Evolutionary conservation across 2,888 invertebrate genomes (phyloP).

Genomic region (Silvanus unidentatus): DNA sequence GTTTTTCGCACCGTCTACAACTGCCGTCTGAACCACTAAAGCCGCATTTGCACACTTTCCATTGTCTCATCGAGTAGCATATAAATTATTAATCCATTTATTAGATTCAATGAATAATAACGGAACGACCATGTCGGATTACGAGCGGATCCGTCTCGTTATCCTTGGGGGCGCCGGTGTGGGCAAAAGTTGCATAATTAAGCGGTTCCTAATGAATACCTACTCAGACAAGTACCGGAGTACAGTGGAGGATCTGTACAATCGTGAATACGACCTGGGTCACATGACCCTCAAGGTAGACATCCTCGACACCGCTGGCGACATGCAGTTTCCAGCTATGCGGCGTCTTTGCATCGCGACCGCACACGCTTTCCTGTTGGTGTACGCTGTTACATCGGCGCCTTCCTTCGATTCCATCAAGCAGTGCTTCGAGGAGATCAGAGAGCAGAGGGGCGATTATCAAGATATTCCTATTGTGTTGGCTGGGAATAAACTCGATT

Average conservation of each 20-base stretch:
- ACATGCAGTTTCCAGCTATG: conserved; percentile 89
- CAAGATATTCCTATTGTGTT: conserved; percentile 81
- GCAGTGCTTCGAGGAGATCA: conserved; percentile 73
- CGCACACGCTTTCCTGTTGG: conserved; percentile 81
- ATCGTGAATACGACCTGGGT: conserved; percentile 74
- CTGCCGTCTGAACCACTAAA: too few species aligned
- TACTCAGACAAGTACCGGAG: conserved; percentile 77
- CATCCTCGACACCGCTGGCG: conserved; percentile 77
- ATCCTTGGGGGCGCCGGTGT: conserved; percentile 76
- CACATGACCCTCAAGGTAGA: conserved; percentile 71
- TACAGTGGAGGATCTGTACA: conserved; percentile 84
- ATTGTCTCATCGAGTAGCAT: too few species aligned
- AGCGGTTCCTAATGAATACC: conserved; percentile 72
- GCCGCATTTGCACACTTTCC: too few species aligned
- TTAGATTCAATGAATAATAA: conserved; percentile 36
- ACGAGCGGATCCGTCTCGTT: conserved; percentile 76
- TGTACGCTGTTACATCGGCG: conserved; percentile 73
- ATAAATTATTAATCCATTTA: too few species aligned
- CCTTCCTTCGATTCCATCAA: conserved; percentile 69
- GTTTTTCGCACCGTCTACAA: too few species aligned
- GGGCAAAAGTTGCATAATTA: conserved; percentile 80
- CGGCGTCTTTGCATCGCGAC: conserved; percentile 78
- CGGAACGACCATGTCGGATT: conserved; percentile 58
- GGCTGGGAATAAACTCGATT: conserved; percentile 79
- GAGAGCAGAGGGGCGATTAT: conserved; percentile 69